Evolutionary conservation across 2,113 vertebrate species (phyloP).

Genomic region (Peromyscus maniculatus): DNA sequence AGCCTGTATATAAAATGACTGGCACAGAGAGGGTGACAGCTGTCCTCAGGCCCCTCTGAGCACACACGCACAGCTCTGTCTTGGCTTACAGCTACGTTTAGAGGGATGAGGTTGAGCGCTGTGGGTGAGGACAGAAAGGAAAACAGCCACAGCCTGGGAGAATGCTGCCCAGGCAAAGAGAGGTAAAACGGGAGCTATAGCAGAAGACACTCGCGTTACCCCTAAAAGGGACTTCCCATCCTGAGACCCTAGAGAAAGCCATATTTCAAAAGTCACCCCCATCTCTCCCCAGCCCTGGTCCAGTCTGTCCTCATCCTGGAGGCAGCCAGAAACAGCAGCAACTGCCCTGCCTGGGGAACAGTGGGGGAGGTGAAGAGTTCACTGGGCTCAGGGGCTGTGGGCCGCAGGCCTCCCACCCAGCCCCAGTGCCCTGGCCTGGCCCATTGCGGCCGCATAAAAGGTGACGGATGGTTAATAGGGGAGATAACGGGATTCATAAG

Average conservation of each 20-base stretch:
- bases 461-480: slow-evolving; percentile 90
- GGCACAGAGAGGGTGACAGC: neutral
- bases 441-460: slow-evolving; percentile 88
- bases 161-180: neutral
- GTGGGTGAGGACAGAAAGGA: neutral
- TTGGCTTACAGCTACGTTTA: neutral
- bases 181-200: neutral
- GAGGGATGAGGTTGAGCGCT: neutral
- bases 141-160: neutral
- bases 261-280: neutral
- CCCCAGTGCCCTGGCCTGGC: slow-evolving; percentile 73
- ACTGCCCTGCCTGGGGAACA: slow-evolving; percentile 63
- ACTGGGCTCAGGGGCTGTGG: slow-evolving; percentile 64
- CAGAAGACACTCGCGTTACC: slow-evolving; percentile 10
- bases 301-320: slow-evolving; percentile 45
- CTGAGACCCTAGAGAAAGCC: slow-evolving; percentile 22
- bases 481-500: slow-evolving; percentile 93
- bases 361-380: slow-evolving; percentile 84
- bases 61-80: neutral
- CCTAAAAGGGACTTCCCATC: slow-evolving; percentile 8
- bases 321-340: neutral
- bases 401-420: slow-evolving; percentile 73
- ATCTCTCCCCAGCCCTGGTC: neutral
- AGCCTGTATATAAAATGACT: neutral
- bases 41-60: neutral